Percentiles rank a stretch among this genome's conserved stretches.
These are phyloP conservation scores for Neodon shergylaensis DNA, from an alignment of 2,113 vertebrate genomes.

Conservation along the genomic window DNA sequence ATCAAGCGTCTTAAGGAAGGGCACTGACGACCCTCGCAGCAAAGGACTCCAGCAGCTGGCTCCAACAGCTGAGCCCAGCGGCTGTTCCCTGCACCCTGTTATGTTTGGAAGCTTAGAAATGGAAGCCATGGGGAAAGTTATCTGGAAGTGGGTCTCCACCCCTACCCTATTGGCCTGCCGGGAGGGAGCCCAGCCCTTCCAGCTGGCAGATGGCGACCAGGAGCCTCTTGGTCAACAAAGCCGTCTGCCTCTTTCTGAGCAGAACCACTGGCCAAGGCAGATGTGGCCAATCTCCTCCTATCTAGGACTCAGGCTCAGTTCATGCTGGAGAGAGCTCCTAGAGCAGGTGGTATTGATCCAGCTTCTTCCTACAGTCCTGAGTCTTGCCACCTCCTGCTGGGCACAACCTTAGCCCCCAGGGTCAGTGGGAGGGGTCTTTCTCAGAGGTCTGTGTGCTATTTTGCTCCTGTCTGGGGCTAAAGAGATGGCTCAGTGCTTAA, in stretches of 20 bases:
- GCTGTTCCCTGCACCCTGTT: neutral
- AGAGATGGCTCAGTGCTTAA: neutral
- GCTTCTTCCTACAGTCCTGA: neutral
- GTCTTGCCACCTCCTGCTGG: accelerated
- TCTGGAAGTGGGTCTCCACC: neutral
- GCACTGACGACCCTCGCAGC: neutral
- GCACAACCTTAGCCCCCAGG: neutral
- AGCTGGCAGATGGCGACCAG: neutral
- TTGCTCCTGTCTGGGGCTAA: neutral
- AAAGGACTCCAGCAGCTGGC: neutral
- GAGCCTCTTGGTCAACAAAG: neutral
- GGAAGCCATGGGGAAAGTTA: neutral
- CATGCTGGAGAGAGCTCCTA: neutral
- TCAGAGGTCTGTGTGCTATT: neutral
- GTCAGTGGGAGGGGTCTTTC: neutral
- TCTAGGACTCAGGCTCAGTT: neutral
- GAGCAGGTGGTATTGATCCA: accelerated
- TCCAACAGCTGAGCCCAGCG: neutral
- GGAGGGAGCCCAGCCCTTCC: neutral
- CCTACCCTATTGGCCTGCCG: neutral
- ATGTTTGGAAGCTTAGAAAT: neutral
- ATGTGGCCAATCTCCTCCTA: neutral
- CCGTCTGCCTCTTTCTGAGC: neutral
- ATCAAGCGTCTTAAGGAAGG: neutral
- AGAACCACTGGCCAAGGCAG: neutral